Conservation (phyloP, 2,113 vertebrate genomes). For the Sinocyclocheilus rhinocerous region DNA sequence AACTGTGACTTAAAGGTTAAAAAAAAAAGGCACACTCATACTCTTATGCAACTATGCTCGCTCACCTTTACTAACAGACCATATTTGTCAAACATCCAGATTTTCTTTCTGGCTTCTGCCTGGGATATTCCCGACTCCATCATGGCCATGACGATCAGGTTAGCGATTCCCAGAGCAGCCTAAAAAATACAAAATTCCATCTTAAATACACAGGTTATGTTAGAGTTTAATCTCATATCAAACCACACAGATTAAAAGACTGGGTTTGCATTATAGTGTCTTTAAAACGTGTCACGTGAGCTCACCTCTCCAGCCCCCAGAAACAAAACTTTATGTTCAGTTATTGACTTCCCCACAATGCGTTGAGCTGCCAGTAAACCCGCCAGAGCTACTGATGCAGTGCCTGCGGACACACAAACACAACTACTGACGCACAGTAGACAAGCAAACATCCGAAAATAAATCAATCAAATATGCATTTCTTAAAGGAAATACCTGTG, state of each 20-base stretch:
- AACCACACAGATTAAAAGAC: not conserved
- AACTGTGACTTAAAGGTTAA: no score
- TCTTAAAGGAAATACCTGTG: not conserved
- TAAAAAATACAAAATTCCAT: slow-evolving; percentile 56
- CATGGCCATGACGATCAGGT: slow-evolving; percentile 97
- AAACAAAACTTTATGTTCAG: slow-evolving; percentile 91
- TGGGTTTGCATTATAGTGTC: not conserved
- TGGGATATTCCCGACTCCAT: slow-evolving; percentile 81
- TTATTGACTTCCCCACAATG: slow-evolving; percentile 82
- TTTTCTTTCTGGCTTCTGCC: slow-evolving; percentile 81
- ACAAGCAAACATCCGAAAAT: no score
- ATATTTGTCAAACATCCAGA: slow-evolving; percentile 95
- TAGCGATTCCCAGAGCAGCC: slow-evolving; percentile 96
- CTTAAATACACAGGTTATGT: not conserved
- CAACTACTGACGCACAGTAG: not conserved
- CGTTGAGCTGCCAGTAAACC: slow-evolving; percentile 90
- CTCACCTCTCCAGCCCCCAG: slow-evolving; percentile 95
- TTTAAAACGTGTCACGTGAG: not conserved
- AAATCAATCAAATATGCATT: not conserved
- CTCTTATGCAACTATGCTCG: no score
- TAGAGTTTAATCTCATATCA: not conserved
- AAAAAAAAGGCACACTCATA: no score
- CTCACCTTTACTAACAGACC: slow-evolving; percentile 88
- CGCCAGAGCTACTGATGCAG: slow-evolving; percentile 90
- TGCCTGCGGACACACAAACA: slow-evolving; percentile 75